A percentile compares a stretch with the other conserved stretches of the same genome.
phyloP scores from a whole-genome alignment of 2,797 vertebrate species.

The Lophius americanus region DNA sequence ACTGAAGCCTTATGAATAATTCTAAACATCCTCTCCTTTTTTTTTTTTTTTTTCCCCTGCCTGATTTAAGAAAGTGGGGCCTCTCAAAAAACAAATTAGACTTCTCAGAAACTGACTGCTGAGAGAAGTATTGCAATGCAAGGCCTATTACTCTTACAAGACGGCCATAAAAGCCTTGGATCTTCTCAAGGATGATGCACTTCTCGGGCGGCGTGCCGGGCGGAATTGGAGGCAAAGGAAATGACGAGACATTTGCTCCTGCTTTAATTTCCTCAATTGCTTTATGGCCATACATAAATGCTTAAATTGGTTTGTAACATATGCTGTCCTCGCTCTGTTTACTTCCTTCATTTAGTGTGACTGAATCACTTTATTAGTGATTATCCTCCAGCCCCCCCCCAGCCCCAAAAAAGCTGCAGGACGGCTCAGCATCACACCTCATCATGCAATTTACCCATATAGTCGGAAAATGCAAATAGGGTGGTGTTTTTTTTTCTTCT shows the following conservation, averaged over 20 bases:
- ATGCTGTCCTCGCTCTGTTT: conserved; percentile 77
- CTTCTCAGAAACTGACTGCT: conserved; percentile 41
- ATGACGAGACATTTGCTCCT: conserved; percentile 65
- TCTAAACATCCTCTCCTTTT: conserved; percentile 56
- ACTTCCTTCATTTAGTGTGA: conserved; percentile 76
- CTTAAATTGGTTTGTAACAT: conserved; percentile 79
- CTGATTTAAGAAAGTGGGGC: conserved; percentile 53
- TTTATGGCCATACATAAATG: conserved; percentile 75
- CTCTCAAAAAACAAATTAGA: conserved; percentile 58
- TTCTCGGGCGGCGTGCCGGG: conserved; percentile 41
- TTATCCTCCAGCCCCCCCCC: conserved; percentile 59
- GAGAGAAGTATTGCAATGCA: conserved; percentile 26
- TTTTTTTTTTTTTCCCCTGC: conserved; percentile 51
- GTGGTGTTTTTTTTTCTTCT: conserved; percentile 58
- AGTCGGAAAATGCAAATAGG: conserved; percentile 83
- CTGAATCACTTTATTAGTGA: conserved; percentile 81
- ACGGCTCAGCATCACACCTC: conserved; percentile 76
- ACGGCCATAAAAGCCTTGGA: background rate
- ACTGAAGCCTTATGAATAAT: conserved; percentile 78
- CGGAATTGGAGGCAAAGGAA: conserved; percentile 56
- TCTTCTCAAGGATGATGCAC: conserved; percentile 32
- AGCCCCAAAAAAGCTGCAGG: conserved; percentile 72
- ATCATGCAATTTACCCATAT: conserved; percentile 79
- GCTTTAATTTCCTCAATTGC: conserved; percentile 76
- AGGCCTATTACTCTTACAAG: conserved; percentile 39